A percentile compares a stretch with the other conserved stretches of the same genome.
Conservation (phyloP, 2,797 vertebrate species). For the Sebastes flavidus region DNA sequence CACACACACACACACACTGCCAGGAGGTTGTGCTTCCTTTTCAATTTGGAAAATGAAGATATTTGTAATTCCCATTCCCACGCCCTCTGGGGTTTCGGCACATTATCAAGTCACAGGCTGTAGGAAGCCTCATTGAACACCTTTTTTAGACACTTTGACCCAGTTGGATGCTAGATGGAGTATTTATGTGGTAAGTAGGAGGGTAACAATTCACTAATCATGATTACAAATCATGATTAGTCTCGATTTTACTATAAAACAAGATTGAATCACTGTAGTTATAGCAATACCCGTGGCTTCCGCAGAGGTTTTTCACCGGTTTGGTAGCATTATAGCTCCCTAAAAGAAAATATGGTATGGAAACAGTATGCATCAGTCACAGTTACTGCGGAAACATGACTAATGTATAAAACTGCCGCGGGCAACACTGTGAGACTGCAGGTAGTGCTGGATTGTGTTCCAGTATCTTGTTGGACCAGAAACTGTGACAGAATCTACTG, state of each 20-base stretch:
- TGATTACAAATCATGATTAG: background rate
- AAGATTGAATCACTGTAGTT: background rate
- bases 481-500: background rate
- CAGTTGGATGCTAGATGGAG: slow-evolving; percentile 11
- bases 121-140: background rate
- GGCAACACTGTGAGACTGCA: background rate
- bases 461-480: background rate
- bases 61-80: slow-evolving; percentile 37
- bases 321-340: background rate
- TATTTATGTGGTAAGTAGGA: background rate
- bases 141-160: slow-evolving; percentile 4
- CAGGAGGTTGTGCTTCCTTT: slow-evolving; percentile 23
- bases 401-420: background rate
- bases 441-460: background rate
- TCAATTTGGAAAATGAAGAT: slow-evolving; percentile 37
- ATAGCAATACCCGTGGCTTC: background rate
- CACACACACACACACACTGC: background rate
- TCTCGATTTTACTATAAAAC: background rate
- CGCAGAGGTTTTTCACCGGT: background rate
- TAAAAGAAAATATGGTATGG: background rate
- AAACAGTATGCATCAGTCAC: background rate
- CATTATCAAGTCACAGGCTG: slow-evolving; percentile 11
- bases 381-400: background rate
- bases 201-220: background rate
- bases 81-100: slow-evolving; percentile 5